These are phyloP conservation scores for Danio choprae DNA, from an alignment of 2,797 vertebrate genomes.

Conservation along the genomic window DNA sequence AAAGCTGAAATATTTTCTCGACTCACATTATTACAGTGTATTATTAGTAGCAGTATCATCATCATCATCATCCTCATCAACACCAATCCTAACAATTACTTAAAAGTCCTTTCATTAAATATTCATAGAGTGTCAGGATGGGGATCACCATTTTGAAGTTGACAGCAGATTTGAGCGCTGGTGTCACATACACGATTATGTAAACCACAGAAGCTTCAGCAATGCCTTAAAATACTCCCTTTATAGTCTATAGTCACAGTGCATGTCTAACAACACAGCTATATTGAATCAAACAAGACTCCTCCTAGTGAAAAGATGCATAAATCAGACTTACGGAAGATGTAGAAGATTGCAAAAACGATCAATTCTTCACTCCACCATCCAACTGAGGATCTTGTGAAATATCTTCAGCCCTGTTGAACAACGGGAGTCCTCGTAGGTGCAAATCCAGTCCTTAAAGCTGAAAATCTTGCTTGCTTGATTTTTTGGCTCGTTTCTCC, in stretches of 20 bases:
- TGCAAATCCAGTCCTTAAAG: not conserved
- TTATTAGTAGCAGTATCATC: not conserved
- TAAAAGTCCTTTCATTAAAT: not conserved
- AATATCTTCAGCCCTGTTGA: constrained; percentile 1
- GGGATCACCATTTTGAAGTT: not conserved
- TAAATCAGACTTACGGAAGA: constrained; percentile 49
- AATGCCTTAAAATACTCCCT: not conserved
- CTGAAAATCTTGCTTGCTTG: not conserved
- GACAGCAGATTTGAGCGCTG: not conserved
- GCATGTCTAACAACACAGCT: not conserved
- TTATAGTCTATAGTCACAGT: no score
- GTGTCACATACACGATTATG: not conserved
- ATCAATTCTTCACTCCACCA: constrained; percentile 35
- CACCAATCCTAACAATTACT: no score
- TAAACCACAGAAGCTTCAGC: not conserved
- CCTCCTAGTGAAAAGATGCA: not conserved
- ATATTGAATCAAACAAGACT: not conserved
- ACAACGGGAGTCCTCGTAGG: not conserved
- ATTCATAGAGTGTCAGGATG: not conserved
- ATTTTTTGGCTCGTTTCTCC: constrained; percentile 4
- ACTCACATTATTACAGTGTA: not conserved
- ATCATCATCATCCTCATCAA: not conserved
- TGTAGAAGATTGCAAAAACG: constrained; percentile 12
- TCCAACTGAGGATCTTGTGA: constrained; percentile 25
- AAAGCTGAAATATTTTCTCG: not conserved